Evolutionary conservation across 2,797 vertebrate genomes (phyloP).

Genomic region (Parauchenoglanis punctatus): DNA sequence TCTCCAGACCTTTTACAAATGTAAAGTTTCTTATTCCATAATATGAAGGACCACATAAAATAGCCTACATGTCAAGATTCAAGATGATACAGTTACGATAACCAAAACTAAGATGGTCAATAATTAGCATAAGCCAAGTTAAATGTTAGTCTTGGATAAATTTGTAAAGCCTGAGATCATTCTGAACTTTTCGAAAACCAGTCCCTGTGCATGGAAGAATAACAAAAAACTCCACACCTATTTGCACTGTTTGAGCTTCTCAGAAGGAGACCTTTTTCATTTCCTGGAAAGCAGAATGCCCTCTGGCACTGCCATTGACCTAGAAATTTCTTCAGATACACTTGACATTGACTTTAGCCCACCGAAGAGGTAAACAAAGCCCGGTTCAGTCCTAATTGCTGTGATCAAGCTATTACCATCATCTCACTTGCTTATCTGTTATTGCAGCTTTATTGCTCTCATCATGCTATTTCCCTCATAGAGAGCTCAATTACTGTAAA

Average conservation of each 20-base stretch:
- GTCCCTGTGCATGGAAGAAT: background rate
- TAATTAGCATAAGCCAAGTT: background rate
- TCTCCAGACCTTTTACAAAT: background rate
- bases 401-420: conserved; percentile 23
- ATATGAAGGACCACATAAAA: background rate
- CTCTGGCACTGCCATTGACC: conserved; percentile 14
- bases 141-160: background rate
- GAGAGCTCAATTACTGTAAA: background rate
- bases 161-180: background rate
- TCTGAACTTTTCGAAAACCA: background rate
- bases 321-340: conserved; percentile 34
- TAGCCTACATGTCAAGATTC: background rate
- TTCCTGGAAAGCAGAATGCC: conserved; percentile 58
- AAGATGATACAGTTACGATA: background rate
- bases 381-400: background rate
- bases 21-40: background rate
- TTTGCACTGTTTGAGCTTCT: background rate
- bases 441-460: conserved; percentile 17
- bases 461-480: background rate
- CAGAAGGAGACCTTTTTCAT: background rate
- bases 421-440: background rate
- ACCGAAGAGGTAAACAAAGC: conserved; percentile 46
- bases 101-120: background rate
- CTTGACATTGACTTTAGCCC: conserved; percentile 29
- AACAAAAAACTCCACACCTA: background rate